Evolutionary conservation across 2,113 vertebrate genomes (phyloP), one percentile per base, ranked within the genome.

Genomic region (Lathamus discolor): DNA sequence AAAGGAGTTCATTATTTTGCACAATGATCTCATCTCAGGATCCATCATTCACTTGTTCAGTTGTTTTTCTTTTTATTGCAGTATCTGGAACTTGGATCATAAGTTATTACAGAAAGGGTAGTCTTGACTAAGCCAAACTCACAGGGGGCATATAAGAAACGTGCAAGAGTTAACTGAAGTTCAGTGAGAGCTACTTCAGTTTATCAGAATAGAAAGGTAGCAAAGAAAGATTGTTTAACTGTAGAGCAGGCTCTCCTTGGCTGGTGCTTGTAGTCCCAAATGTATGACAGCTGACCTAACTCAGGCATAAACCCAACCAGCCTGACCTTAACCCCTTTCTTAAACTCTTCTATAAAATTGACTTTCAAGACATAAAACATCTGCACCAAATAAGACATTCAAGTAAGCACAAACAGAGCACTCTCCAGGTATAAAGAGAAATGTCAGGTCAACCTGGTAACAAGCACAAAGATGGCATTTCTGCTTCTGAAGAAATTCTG

Each of bases 11-110:
- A 90, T 93, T 88, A 93, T 90, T 92, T 85, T 88, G 72, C 72
- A 27, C 74, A 44, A 48, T 95, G 88, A 93, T 92, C 82, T 96
- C 93, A 96, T 96, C 92, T 86, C n/a, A 22, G 57, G 57, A 89
- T 79, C 78, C 69, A 89, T 93, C 90, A 79, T 80, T 78, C 4
- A 0, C 67, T 93, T 91, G 55, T 74, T 91, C 55, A 19, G 61
- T 94, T 92, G 72, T 75, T 94, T 92, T 92, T n/a, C 39, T 62
- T 91, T 86, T 82, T 61, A 41, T n/a, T 76, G 35, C 69, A 75
- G 49, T 72, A 61, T 90, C 82, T 87, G 78, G 67, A 82, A 66
- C 62, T 93, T 84, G 85, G 55, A 72, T 84, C 70, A 74, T 63
- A 35, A 91, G 28, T 55, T 72, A 8, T 31, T 74, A 70, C 1